phyloP scores from a whole-genome alignment of 2,113 vertebrate species.

The Platysternon megacephalum region DNA sequence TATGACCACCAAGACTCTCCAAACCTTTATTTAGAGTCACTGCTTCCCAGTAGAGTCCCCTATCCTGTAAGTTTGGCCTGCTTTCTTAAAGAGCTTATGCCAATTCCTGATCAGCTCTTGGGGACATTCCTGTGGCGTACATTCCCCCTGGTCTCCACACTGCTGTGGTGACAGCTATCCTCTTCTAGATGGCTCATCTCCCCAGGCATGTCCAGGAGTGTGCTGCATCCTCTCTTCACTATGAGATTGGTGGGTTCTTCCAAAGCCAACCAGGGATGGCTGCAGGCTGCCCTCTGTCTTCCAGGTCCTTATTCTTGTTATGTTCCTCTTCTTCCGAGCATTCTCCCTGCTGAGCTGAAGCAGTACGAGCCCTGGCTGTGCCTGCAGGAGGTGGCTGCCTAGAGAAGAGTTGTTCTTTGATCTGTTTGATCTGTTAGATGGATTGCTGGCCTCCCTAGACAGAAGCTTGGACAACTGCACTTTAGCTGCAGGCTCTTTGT shows the following conservation, averaged over 20 bases:
- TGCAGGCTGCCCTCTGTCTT: background rate
- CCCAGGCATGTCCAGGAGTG: background rate
- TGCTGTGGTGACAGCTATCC: background rate
- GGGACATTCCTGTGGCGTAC: background rate
- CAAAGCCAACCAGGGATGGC: background rate
- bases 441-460: background rate
- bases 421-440: background rate
- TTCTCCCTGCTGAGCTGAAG: background rate
- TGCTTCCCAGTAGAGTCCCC: too few species aligned
- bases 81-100: background rate
- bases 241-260: background rate
- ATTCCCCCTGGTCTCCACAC: background rate
- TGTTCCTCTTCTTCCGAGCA: background rate
- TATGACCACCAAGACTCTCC: background rate
- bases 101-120: background rate
- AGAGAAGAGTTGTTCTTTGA: background rate
- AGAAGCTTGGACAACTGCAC: background rate
- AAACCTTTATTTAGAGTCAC: too few species aligned
- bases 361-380: background rate
- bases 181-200: background rate
- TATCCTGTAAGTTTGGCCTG: background rate
- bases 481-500: background rate
- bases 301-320: background rate
- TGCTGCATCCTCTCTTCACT: background rate
- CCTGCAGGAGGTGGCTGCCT: background rate